phyloP scores from a whole-genome alignment of 1,140 invertebrate species.

The Lepidostoma basale region DNA sequence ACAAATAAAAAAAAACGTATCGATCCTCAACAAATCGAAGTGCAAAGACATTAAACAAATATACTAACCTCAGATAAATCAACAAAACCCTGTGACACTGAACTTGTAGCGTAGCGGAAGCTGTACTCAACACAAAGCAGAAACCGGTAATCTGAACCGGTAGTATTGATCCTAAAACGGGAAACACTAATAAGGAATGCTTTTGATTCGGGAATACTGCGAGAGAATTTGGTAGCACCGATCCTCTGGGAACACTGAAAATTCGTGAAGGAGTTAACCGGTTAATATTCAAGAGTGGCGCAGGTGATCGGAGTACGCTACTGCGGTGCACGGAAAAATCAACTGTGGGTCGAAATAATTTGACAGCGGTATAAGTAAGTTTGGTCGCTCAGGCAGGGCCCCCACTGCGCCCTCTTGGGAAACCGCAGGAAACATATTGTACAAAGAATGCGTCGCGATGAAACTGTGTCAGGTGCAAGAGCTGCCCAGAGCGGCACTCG shows the following conservation, averaged over 20 bases:
- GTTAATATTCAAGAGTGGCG: neutral
- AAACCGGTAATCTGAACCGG: no score
- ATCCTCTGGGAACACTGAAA: neutral
- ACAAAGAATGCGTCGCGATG: neutral
- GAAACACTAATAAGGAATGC: no score
- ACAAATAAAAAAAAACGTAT: no score
- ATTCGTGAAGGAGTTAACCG: neutral
- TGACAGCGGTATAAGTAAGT: slow-evolving; percentile 31
- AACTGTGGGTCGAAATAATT: slow-evolving; percentile 5
- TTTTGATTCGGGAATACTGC: no score
- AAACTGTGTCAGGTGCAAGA: neutral
- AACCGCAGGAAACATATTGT: neutral
- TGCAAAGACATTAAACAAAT: no score
- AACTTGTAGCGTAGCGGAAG: no score
- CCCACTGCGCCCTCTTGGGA: neutral
- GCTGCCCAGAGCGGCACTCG: no score
- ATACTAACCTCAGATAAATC: no score
- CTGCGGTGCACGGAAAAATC: neutral
- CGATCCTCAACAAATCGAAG: no score
- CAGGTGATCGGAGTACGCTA: neutral
- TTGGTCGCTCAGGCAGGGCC: neutral
- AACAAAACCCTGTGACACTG: no score
- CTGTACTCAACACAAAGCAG: no score
- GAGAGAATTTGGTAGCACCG: neutral
- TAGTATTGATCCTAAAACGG: no score